A percentile compares a stretch with the other conserved stretches of the same genome.
Conservation (phyloP, 2,888 invertebrate species). For the Fragum whitleyi region DNA sequence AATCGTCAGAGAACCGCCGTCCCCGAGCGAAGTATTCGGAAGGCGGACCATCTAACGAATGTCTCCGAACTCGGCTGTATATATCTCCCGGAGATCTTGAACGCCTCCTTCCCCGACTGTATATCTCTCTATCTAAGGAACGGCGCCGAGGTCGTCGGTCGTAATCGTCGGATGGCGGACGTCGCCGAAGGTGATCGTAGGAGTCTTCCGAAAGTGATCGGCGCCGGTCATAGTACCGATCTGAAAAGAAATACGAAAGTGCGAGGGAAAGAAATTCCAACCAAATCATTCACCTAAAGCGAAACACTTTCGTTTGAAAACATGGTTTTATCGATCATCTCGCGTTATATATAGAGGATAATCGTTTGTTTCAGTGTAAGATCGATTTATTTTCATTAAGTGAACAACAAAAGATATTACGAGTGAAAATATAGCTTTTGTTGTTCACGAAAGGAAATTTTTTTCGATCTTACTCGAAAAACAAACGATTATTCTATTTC, state of each 20-base stretch:
- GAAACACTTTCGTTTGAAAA: neutral
- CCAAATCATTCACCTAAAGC: neutral
- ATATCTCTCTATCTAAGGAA: neutral
- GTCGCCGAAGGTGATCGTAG: conserved; percentile 9
- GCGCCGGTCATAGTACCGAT: neutral
- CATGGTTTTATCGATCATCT: neutral
- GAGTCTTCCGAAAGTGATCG: conserved; percentile 14
- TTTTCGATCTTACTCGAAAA: too few species aligned
- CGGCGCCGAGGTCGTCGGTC: neutral
- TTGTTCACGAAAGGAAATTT: too few species aligned
- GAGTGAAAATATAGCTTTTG: too few species aligned
- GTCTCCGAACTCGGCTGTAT: neutral
- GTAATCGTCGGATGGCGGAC: neutral
- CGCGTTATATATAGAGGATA: too few species aligned
- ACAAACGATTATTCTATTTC: too few species aligned
- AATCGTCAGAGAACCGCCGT: neutral
- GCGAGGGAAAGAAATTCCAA: neutral
- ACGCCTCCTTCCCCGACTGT: neutral
- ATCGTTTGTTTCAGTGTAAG: too few species aligned
- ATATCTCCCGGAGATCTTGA: conserved; percentile 9
- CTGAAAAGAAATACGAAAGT: neutral
- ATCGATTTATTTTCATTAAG: too few species aligned
- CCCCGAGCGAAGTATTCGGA: neutral
- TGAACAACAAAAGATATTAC: too few species aligned
- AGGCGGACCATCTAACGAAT: neutral